Base-by-base conservation (phyloP, 2,888 invertebrate genomes). In the Epirrhoe tristata region DNA sequence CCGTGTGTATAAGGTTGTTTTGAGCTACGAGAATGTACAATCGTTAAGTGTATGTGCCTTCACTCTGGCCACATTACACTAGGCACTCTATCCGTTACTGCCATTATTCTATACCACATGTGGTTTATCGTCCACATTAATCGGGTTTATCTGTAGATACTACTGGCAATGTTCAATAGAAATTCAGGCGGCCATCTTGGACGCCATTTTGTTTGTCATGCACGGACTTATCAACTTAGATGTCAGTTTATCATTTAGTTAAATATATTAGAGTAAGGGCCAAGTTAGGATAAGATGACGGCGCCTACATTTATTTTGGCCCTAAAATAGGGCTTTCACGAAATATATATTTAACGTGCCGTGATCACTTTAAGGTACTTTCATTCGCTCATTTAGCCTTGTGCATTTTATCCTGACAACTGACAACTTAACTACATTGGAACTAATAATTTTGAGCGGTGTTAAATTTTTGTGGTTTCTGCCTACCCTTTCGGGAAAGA, bases 211-310 rank as follows among this genome's bases (percentile, higher is more conserved):
- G 6, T 51, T 62, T 43, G 57, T 31, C 31, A 32, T 12, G 43
- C 57, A 67, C 57, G 62, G 75, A 70, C 48, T 14, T 48, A 14
- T 14, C 14, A 48, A 48, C 14, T 7, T 5, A 48, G 14, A 48
- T 16, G 67, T 69, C 74, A 76, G 72, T 75, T 69, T 73, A 64
- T 76, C 63, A 63, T 67, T 63, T 91, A 90, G 90, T 89, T 88
- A 66, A 90, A 88, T 90, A 85, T 89, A 90, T 84, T 88, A 89
- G 87, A 64, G 70, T 81, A 80, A 82, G 85, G 71, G 84, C 81
- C 80, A 81, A 76, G 74, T 81, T 85, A 87, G 86, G 74, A 72
- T 86, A 83, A 84, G 86, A 76, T 79, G 79, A 81, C 78, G 70
- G 79, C 77, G 83, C 86, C 84, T 85, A 83, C 81, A 74, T 76